These are phyloP conservation scores for Odontophorus gujanensis DNA, from an alignment of 2,113 vertebrate species.

Conservation along the genomic window DNA sequence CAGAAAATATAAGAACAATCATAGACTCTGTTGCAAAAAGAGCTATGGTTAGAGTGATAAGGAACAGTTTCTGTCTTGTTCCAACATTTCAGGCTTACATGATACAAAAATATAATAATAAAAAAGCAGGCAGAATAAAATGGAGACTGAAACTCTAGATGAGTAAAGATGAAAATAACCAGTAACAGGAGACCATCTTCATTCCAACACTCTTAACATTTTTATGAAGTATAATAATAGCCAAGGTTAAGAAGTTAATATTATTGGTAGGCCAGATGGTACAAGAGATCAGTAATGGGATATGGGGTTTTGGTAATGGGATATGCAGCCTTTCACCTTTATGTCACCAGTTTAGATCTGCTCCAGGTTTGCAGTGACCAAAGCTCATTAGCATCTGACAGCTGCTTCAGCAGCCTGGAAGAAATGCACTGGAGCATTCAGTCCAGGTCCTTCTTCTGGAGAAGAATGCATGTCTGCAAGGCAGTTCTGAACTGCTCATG, in stretches of 20 bases:
- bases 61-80: not conserved
- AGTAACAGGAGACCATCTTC: slow-evolving; percentile 58
- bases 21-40: not conserved
- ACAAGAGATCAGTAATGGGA: slow-evolving; percentile 62
- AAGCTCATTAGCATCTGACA: slow-evolving; percentile 66
- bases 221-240: slow-evolving; percentile 72
- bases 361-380: slow-evolving; percentile 59
- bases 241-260: slow-evolving; percentile 54
- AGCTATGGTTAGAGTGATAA: not conserved
- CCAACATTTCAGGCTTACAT: not conserved
- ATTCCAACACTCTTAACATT: slow-evolving; percentile 64
- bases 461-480: not conserved
- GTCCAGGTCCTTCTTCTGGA: not conserved
- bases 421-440: slow-evolving; percentile 10
- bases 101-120: not conserved
- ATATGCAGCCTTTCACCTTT: slow-evolving; percentile 69
- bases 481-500: not conserved
- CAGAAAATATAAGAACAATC: not conserved
- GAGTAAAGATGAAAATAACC: slow-evolving; percentile 68
- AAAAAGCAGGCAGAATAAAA: not conserved
- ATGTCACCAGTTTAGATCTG: slow-evolving; percentile 63
- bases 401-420: slow-evolving; percentile 49
- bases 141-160: slow-evolving; percentile 46
- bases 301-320: slow-evolving; percentile 61
- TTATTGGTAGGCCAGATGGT: slow-evolving; percentile 65